These are phyloP conservation scores for Diplodus sargus DNA, from an alignment of 2,797 vertebrate genomes.

Conservation along the genomic window DNA sequence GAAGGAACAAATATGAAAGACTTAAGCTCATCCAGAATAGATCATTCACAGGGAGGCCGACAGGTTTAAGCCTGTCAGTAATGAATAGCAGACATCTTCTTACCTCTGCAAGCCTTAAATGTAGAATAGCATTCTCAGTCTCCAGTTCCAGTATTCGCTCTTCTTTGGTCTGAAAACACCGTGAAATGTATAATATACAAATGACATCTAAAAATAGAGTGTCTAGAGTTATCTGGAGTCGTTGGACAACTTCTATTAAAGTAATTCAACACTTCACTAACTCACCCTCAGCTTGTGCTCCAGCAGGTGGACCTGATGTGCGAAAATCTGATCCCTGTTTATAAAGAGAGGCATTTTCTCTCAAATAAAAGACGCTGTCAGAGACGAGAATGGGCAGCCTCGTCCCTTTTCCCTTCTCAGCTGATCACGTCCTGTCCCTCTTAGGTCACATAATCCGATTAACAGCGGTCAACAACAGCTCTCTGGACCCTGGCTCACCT, in stretches of 20 bases:
- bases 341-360: slow-evolving; percentile 80
- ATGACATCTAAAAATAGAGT: background rate
- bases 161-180: slow-evolving; percentile 86
- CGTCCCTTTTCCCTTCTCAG: slow-evolving; percentile 1
- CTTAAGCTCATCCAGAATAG: background rate
- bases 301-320: slow-evolving; percentile 82
- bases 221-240: background rate
- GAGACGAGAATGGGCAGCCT: slow-evolving; percentile 1
- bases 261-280: background rate
- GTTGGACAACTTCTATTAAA: background rate
- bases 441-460: slow-evolving; percentile 75
- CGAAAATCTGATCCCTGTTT: slow-evolving; percentile 83
- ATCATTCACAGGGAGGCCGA: background rate
- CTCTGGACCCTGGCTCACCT: slow-evolving; percentile 41
- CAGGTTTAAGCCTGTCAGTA: slow-evolving; percentile 6
- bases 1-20: background rate
- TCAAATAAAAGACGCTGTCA: background rate
- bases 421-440: slow-evolving; percentile 39
- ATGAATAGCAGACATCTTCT: slow-evolving; percentile 43
- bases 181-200: background rate
- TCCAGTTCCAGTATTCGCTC: slow-evolving; percentile 89
- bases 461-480: slow-evolving; percentile 38
- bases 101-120: slow-evolving; percentile 90
- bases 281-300: slow-evolving; percentile 84
- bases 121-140: slow-evolving; percentile 89